These are phyloP conservation scores for Microtus oregoni DNA, from an alignment of 2,113 vertebrate species.

Conservation along the genomic window DNA sequence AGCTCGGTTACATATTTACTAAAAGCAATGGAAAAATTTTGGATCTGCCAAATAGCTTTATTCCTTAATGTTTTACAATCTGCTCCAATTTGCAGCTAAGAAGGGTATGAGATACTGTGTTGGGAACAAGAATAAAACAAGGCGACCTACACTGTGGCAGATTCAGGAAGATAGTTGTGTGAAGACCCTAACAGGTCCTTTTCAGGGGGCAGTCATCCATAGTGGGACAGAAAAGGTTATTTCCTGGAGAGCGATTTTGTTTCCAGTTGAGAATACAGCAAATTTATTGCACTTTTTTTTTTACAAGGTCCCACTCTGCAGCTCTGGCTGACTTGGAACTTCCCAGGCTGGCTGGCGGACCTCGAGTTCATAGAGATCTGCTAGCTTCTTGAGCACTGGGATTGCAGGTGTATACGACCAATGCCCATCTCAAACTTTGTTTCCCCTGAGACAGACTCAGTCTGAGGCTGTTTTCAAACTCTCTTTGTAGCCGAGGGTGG, in stretches of 20 bases:
- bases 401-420: background rate
- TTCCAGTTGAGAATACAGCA: background rate
- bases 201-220: background rate
- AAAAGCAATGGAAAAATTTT: slow-evolving; percentile 71
- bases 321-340: background rate
- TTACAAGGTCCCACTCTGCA: background rate
- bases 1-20: slow-evolving; percentile 67
- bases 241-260: slow-evolving; percentile 23
- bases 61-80: slow-evolving; percentile 67
- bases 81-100: slow-evolving; percentile 52
- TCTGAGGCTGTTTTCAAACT: background rate
- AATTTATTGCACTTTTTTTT: background rate
- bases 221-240: background rate
- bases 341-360: background rate
- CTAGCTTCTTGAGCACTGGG: too few species aligned
- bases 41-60: slow-evolving; percentile 65
- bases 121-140: background rate
- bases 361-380: background rate
- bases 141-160: background rate
- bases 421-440: background rate
- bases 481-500: background rate
- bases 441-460: background rate
- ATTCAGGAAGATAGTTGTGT: background rate
- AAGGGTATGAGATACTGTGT: slow-evolving; percentile 2
- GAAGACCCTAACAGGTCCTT: background rate